These are phyloP conservation scores for Adoxophyes honmai DNA, from an alignment of 1,140 invertebrate genomes.

Conservation along the genomic window DNA sequence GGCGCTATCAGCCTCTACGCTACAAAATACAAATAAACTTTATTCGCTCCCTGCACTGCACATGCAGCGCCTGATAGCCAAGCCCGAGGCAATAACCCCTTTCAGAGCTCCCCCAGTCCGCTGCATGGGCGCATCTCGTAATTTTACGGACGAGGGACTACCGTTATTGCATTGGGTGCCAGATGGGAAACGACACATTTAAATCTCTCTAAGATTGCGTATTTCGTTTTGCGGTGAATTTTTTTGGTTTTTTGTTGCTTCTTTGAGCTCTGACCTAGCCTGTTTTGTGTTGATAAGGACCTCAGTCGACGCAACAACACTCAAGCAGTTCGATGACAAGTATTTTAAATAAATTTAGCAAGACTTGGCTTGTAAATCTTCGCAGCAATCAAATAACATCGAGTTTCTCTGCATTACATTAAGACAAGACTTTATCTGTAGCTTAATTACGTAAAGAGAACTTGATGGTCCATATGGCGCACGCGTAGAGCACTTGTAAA, in stretches of 20 bases:
- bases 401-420: background rate
- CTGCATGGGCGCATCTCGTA: conserved; percentile 48
- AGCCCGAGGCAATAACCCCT: conserved; percentile 69
- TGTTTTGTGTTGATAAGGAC: too few species aligned
- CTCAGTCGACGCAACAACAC: too few species aligned
- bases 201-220: too few species aligned
- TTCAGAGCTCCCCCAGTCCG: conserved; percentile 56
- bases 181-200: conserved; percentile 16
- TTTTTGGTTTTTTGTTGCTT: too few species aligned
- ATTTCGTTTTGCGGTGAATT: too few species aligned
- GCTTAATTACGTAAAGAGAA: conserved; percentile 1
- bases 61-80: conserved; percentile 57
- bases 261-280: too few species aligned
- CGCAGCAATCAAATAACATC: background rate
- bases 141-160: conserved; percentile 62
- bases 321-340: too few species aligned
- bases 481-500: background rate
- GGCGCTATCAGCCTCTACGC: conserved; percentile 56
- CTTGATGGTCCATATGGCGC: conserved; percentile 3
- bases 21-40: conserved; percentile 65
- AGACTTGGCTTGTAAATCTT: too few species aligned
- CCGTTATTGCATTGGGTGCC: conserved; percentile 43
- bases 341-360: too few species aligned
- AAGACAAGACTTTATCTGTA: background rate
- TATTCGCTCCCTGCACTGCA: conserved; percentile 62